Conservation (phyloP, 2,797 vertebrate species). For the Sphenodon punctatus region DNA sequence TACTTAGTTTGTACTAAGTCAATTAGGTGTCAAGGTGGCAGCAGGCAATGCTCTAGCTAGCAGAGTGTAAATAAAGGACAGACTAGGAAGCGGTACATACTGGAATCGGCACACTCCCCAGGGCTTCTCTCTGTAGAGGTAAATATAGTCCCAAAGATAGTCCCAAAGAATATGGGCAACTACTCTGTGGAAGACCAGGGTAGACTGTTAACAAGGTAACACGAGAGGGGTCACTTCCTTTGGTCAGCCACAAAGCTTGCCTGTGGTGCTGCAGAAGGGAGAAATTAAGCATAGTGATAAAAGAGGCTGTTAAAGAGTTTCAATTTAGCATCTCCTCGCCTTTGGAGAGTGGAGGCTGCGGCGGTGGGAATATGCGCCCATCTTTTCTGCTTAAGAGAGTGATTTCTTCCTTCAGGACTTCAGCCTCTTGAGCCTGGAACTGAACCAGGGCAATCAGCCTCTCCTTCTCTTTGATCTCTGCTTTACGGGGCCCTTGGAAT, state of each 20-base stretch:
- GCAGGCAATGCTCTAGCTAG: neutral
- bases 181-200: too few relatives aligned
- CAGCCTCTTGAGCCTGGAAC: conserved; percentile 55
- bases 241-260: too few relatives aligned
- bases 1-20: neutral
- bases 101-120: neutral
- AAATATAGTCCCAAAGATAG: too few relatives aligned
- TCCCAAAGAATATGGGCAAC: neutral
- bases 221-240: too few relatives aligned
- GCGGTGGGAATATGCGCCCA: conserved; percentile 67
- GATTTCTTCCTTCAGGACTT: conserved; percentile 78
- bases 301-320: neutral
- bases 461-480: conserved; percentile 67
- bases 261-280: too few relatives aligned
- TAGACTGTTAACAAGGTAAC: neutral
- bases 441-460: conserved; percentile 72
- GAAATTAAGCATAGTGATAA: too few relatives aligned
- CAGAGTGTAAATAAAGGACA: neutral
- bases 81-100: neutral
- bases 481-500: conserved; percentile 69
- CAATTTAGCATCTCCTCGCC: neutral
- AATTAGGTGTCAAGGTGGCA: neutral
- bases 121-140: neutral
- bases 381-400: conserved; percentile 70
- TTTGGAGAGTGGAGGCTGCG: conserved; percentile 20